Conservation (phyloP, 2,888 invertebrate species). For the Steinernema carpocapsae region DNA sequence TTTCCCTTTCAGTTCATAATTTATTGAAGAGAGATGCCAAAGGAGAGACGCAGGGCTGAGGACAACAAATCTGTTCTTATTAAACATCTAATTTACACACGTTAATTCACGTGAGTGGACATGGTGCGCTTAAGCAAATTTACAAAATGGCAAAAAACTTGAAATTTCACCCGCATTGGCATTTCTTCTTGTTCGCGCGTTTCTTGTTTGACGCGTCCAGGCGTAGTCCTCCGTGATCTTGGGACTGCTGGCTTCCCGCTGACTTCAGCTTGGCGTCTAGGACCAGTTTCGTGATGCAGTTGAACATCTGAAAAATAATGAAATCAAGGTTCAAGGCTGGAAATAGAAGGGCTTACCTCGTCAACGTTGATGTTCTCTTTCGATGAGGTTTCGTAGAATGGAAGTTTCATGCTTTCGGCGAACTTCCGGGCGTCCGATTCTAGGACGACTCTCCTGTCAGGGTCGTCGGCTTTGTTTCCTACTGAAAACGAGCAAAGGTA, state of each 20-base stretch:
- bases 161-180: conserved; percentile 46
- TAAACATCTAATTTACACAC: neutral
- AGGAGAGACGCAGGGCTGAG: too few relatives aligned
- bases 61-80: conserved; percentile 10
- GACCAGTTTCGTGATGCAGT: conserved; percentile 80
- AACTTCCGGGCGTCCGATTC: conserved; percentile 96
- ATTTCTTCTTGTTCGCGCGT: conserved; percentile 44
- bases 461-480: conserved; percentile 94
- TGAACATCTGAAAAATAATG: conserved; percentile 76
- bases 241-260: conserved; percentile 1
- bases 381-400: conserved; percentile 90
- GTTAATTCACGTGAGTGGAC: too few relatives aligned
- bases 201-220: conserved; percentile 37
- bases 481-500: too few relatives aligned
- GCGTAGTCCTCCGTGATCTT: conserved; percentile 37
- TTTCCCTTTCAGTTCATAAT: too few relatives aligned
- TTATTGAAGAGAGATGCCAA: too few relatives aligned
- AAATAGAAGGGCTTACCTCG: too few relatives aligned
- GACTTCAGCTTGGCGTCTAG: conserved; percentile 78
- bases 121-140: neutral
- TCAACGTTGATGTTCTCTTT: conserved; percentile 99
- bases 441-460: conserved; percentile 90
- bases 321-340: too few relatives aligned
- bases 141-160: neutral
- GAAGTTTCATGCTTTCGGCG: conserved; percentile 95